Evolutionary conservation across 2,113 vertebrate species (phyloP), one percentile per base, ranked within the genome.

Genomic region (Tragelaphus imberbis): DNA sequence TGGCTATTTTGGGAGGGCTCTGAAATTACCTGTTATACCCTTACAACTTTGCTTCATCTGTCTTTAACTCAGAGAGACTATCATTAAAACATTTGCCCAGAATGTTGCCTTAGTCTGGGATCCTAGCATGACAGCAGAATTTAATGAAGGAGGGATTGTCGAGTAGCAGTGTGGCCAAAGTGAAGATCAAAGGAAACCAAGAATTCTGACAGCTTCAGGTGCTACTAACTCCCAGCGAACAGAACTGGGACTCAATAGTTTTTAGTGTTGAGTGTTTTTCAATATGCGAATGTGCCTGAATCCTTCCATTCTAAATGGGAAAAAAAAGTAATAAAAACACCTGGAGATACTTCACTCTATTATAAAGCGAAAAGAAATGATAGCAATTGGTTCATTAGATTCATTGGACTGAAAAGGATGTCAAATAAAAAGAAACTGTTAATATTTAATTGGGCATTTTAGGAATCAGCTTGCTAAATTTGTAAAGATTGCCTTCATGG

Each of bases 401-500:
- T 87, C 30, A 58, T 19, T 93, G 56, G 7, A 36, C 27, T 93
- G 47, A 84, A 96, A 84, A 65, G 6, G 44, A 88, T 92, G 85
- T 77, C 84, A 85, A 97, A 81, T 49, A 90, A 68, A 92, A 93
- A 93, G n/a, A 94, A 94, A 81, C n/a, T 89, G 90, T 96, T 97
- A 93, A 94, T 97, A 86, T 98, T 90, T 95, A 97, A 71, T 89
- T 82, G 58, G 7, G 5, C 79, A 33, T 96, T 98, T 98, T 97
- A 97, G 79, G 93, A 98, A 97, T 95, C 80, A 30, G 11, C 81
- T 81, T 27, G 27, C 59, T 97, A 97, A 97, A 95, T 96, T 6
- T 97, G 88, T 98, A 94, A 98, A 82, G 61, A 97, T 90, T 96
- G 51, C 68, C 82, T 53, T 84, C 87, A 98, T 98, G 80, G 80